Base-by-base conservation (phyloP, 2,113 vertebrate genomes). In the Lagopus muta region DNA sequence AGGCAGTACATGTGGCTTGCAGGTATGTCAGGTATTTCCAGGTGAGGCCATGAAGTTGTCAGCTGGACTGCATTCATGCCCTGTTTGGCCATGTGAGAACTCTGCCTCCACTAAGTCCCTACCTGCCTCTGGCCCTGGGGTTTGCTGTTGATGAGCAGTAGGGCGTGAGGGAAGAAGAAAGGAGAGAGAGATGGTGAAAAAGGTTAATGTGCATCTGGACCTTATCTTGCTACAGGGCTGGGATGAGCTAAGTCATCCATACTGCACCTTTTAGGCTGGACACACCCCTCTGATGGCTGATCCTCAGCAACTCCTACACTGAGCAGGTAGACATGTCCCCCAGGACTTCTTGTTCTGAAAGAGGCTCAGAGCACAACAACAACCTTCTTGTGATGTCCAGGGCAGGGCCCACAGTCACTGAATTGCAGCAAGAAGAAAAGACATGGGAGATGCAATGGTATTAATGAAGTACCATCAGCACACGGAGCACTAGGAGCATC, bases 11-110 rank as follows among this genome's bases (percentile, higher is more conserved):
- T 58, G 58, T 48, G 62, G 24, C 71, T 66, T 66, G 78, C 75
- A 96, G 55, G 87, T 71, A 95, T 95, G 92, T 94, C 94, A 93
- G 85, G 94, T 91, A 94, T 94, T 95, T 91, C 75, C 82, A 96
- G 94, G 87, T 57, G 84, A 93, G 72, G 75, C 60, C 82, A 42
- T n/a, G 60, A 42, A n/a, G 20, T 82, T 16, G 1, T 50, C 28
- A 70, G 14, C 28, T 60, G 52, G 60, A 61, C n/a, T 34, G 20
- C 13, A 21, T n/a, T n/a, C 57, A 34, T 5, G n/a, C 12, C 20
- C 57, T 60, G n/a, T 20, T n/a, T 60, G 32, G 43, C 32, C 65
- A 5, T 21, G 15, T 47, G 32, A 3, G 66, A 47, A n/a, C 45
- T 40, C 61, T 64, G 61, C 43, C 43, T 34, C 32, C 43, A 48